Evolutionary conservation across 2,797 vertebrate species (phyloP), one percentile per base, ranked within the genome.

Genomic region (Enteromius viviparus): DNA sequence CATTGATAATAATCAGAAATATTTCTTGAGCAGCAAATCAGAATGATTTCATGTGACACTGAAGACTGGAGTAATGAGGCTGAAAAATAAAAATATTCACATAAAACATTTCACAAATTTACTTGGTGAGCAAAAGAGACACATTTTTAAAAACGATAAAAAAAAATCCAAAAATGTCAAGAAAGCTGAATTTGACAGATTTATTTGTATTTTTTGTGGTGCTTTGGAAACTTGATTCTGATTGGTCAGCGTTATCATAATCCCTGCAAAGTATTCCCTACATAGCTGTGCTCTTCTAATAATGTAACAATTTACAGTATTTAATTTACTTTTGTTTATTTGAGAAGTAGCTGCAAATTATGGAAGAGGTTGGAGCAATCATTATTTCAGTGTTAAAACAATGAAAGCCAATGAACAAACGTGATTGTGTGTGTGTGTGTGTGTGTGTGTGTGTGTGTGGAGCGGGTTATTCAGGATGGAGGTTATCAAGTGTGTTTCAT

Each of bases 401-500:
- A 55, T 23, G 53, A 32, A 75, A 75, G 51, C 12, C 71, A n/a
- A 1, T 37, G 29, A 74, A 53, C 26, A 21, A 72, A 34, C 8
- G 8, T 11, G 45, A 29, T n/a, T 58, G 68, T 23, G 40, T 70
- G 51, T 71, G 45, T 70, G 68, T 71, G n/a, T n/a, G 45, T 58
- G 62, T 78, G 42, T 65, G 69, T 77, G 65, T 66, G 76, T 83
- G 82, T 68, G 66, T 72, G 65, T 80, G 42, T 37, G 10, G 3
- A 78, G 34, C 6, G 32, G 53, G 65, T 74, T 79, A 82, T 53
- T 77, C 26, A 70, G 68, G 74, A 32, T 80, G 82, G 78, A 80
- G 80, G 78, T 74, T 87, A 87, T 81, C 23, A 45, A 85, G 74
- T 71, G 37, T 81, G 81, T 83, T 49, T 26, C 75, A 37, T 82